Conservation (phyloP, 2,113 vertebrate species). For the Gymnocephalus cernua region DNA sequence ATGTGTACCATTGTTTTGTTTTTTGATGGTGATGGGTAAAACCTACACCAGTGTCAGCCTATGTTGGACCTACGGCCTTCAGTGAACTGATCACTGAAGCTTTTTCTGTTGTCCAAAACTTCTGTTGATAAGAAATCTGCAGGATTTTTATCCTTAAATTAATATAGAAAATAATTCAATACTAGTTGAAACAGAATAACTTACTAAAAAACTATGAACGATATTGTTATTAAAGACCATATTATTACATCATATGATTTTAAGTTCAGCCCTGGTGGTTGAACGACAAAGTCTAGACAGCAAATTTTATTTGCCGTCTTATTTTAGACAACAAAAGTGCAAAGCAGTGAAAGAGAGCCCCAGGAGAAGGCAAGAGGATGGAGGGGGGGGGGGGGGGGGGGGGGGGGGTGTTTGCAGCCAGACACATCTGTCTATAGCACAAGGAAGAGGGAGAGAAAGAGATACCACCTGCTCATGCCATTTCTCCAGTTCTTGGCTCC, state of each 20-base stretch:
- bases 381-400: constrained; percentile 60
- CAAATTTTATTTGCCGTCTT: constrained; percentile 57
- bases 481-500: constrained; percentile 68
- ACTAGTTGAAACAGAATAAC: background rate
- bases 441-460: constrained; percentile 47
- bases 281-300: constrained; percentile 58
- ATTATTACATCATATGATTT: background rate
- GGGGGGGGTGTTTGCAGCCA: constrained; percentile 61
- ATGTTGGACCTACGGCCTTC: background rate
- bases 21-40: background rate
- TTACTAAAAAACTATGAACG: background rate
- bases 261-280: background rate
- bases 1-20: background rate
- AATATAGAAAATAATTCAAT: background rate
- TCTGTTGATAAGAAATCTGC: background rate
- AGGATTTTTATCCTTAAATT: background rate
- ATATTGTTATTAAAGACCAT: too few species aligned
- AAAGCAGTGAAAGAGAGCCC: constrained; percentile 55
- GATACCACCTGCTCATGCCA: constrained; percentile 78
- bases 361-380: constrained; percentile 47
- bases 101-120: background rate
- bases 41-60: background rate
- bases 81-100: background rate
- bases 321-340: constrained; percentile 58
- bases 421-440: constrained; percentile 71